Evolutionary conservation across 92 coral and sea anemone genomes (phyloP).

Genomic region (Pocillopora meandrina): DNA sequence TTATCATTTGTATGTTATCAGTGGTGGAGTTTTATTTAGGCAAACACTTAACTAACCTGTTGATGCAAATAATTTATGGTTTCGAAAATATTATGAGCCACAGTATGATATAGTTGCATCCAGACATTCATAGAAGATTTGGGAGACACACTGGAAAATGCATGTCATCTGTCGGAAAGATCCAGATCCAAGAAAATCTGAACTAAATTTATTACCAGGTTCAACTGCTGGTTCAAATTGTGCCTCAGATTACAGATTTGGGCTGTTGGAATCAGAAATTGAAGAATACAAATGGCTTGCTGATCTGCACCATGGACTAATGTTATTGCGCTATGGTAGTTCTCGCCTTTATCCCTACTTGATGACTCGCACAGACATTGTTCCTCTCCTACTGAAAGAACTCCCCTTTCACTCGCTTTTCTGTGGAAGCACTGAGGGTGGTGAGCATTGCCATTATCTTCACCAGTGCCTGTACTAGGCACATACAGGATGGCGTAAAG

Average conservation of each 20-base stretch:
- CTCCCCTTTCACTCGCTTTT: conserved; percentile 63
- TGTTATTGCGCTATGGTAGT: conserved; percentile 49
- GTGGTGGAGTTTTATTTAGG: conserved; percentile 14
- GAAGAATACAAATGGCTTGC: conserved; percentile 39
- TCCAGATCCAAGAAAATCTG: conserved; percentile 47
- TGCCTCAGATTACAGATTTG: conserved; percentile 41
- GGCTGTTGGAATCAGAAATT: conserved; percentile 37
- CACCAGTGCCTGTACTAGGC: conserved; percentile 45
- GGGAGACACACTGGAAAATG: conserved; percentile 56
- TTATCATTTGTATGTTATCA: conserved; percentile 4
- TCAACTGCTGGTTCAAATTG: conserved; percentile 3
- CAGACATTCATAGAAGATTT: conserved; percentile 28
- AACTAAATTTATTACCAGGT: neutral
- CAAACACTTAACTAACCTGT: neutral
- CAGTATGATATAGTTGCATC: conserved; percentile 5
- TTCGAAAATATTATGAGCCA: conserved; percentile 6
- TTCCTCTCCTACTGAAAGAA: conserved; percentile 41
- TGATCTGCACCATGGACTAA: conserved; percentile 51
- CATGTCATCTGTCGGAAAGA: conserved; percentile 52
- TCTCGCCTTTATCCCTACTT: conserved; percentile 43
- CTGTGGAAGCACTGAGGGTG: conserved; percentile 67
- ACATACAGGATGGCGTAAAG: conserved; percentile 54
- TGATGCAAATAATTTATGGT: neutral
- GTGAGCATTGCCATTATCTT: conserved; percentile 62
- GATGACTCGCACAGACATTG: conserved; percentile 53